Base-by-base conservation (phyloP, 2,797 vertebrate species). In the Sternarchorhynchus goeldii region DNA sequence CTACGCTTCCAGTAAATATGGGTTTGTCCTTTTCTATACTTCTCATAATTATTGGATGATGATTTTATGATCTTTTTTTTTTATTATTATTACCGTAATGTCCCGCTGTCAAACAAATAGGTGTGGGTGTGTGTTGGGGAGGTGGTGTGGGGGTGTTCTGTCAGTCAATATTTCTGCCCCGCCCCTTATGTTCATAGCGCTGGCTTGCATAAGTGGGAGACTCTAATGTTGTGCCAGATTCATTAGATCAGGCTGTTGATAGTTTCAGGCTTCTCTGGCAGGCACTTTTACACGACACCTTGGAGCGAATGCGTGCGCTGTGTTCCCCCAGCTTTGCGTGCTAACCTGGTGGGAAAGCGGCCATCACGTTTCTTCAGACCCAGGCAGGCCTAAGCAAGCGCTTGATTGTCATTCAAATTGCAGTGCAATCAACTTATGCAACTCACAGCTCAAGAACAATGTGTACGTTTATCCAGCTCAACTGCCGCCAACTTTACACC, bases 211-310 rank as follows among this genome's bases (percentile, higher is more conserved):
- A 75, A 75, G 75, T 63, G 6, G 73, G 58, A 76, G 34, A 7
- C 70, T 82, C 62, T 76, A 36, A 81, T 74, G 69, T 56, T 25
- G 18, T 66, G 80, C 65, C 80, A 80, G 56, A 79, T 45, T 75
- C 41, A 74, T 84, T 72, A 73, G 76, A 73, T 76, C 79, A 84
- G 75, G 34, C 34, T 74, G 77, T 36, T 71, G 64, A 65, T 73
- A 31, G 63, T 56, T 73, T 59, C 53, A 34, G 66, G 41, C 60
- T 72, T 78, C 55, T 73, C 73, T 62, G 58, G 53, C 29, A 63
- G 66, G 58, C 50, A 50, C 36, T 62, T 73, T 81, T 60, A 65
- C 71, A 55, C 62, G 73, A 70, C 56, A 68, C 58, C 78, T 80
- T 59, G n/a, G 39, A 68, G 69, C 69, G 71, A 50, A n/a, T 36